Evolutionary conservation across 2,113 vertebrate genomes (phyloP), one percentile per base, ranked within the genome.

Genomic region (Craseonycteris thonglongyai): DNA sequence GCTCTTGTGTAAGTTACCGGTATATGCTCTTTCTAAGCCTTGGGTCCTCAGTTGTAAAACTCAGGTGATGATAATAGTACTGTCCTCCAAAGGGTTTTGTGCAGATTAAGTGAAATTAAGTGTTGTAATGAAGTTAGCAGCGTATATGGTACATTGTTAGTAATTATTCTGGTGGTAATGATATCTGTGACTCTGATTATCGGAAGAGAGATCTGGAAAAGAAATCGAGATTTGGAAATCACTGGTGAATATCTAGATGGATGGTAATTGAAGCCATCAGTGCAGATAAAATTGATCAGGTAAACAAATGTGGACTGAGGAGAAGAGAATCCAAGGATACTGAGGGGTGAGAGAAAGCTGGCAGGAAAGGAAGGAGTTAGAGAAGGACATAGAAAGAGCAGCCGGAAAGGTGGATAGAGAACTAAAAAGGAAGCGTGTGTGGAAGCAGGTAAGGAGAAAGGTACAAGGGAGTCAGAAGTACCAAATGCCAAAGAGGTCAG

Each of bases 141-240:
- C 30, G 45, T 61, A 30, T 42, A 2, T 45, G 40, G 63, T 51
- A 45, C 12, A 6, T 76, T 65, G 8, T 92, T 82, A 72, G 79
- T 35, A 54, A n/a, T 54, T 40, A 38, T 47, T 78, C 40, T 35
- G 33, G 14, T 69, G 42, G 56, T 66, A 35, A 72, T 83, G 30
- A 45, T 63, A 51, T 65, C 4, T 61, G 10, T 79, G 58, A 66
- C 24, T 95, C 65, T 93, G 38, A 14, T 56, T 26, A 30, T 83
- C 33, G 69, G 12, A 61, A 90, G 49, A 87, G n/a, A 74, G 26
- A 72, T 47, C 63, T 74, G 21, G 88, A 61, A 38, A 72, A 83
- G 86, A 95, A 95, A 59, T 15, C 74, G 51, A 78, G 28, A 87
- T 59, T 69, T 95, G 45, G 72, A 88, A 91, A 69, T 61, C 63